Evolutionary conservation across 2,113 vertebrate genomes (phyloP), one percentile per base, ranked within the genome.

Genomic region (Calyptomena viridis): DNA sequence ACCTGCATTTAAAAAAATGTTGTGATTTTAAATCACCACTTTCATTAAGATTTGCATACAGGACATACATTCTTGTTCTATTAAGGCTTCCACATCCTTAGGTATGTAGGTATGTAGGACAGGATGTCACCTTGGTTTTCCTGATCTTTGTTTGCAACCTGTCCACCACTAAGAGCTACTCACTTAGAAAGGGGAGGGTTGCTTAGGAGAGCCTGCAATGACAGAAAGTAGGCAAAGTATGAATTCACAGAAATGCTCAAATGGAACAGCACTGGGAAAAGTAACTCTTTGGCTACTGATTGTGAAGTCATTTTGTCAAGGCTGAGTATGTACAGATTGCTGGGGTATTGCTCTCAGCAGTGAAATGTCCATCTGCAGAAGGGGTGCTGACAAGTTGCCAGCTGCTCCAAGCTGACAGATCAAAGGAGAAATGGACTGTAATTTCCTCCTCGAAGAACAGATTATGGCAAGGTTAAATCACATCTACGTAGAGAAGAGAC

Each of bases 1-100:
- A 93, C 69, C 67, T 42, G 4, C 86, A 82, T 87, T 94, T 92
- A 52, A 88, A 95, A 90, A 94, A 89, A 85, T 42, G 73, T 90
- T 95, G 81, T 93, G 69, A 79, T 94, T 95, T 95, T 94, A 92
- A 96, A 95, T 89, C 55, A 78, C 62, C 58, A 62, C 10, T 89
- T 95, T 92, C 76, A 74, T 85, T 84, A 90, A 91, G 66, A 80
- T 89, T 95, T 94, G n/a, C 63, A 84, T 46, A 56, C 59, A 89
- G 27, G 62, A 84, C 1, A 0, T 20, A 35, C 33, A n/a, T 63
- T 75, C 59, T 56, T 80, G 39, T 86, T 91, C 52, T 75, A 39
- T 66, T 75, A 95, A 95, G 2, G 22, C 17, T 92, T 84, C 42
- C 35, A 22, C 52, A 59, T 59, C 93, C 84, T 59, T 40, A 60